Evolutionary conservation across 1,140 invertebrate species (phyloP), one percentile per base, ranked within the genome.

Genomic region (Drosophila cardini): DNA sequence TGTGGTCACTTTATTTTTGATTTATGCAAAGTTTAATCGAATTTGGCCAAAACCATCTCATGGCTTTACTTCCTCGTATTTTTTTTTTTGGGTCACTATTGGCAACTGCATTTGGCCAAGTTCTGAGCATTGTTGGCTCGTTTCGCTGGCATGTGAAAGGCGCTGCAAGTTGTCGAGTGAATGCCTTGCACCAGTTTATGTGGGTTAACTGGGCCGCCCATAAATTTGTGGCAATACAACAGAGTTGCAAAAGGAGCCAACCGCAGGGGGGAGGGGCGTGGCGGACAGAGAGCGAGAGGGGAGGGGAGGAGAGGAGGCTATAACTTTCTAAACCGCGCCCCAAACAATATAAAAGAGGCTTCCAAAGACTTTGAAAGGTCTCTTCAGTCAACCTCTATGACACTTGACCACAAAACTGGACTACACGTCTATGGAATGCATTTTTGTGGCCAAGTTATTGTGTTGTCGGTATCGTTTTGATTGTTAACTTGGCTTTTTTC

Each of bases 101-200:
- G 57, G 57, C 56, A 32, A 53, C 55, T 58, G 56, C 55, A 68
- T 61, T 69, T 73, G 70, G 55, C 61, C 69, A 65, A 52, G 61
- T 64, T 64, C 60, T 57, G 26, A 18, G 11, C 18, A 34, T 50
- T 43, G 32, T 57, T 40, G 55, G 55, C 55, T 42, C 38, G 32
- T 16, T 60, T 45, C 21, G 50, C 13, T 53, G 52, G 52, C 69
- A 73, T 73, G 71, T 73, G 71, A 73, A 73, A 73, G 71, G 71
- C 71, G 36, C 40, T n/a, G 32, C 53, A 40, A 8, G 32, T 15
- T 53, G 32, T 5, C 16, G 26, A 81, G 82, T 85, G 82, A 85
- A 86, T 85, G 82, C 82, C 82, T 87, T 86, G 84, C 79, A 85
- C 79, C 83, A 87, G 83, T 83, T 86, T 82, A 63, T 56, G 72